phyloP scores from a whole-genome alignment of 2,113 vertebrate genomes.

The Loxodonta africana region DNA sequence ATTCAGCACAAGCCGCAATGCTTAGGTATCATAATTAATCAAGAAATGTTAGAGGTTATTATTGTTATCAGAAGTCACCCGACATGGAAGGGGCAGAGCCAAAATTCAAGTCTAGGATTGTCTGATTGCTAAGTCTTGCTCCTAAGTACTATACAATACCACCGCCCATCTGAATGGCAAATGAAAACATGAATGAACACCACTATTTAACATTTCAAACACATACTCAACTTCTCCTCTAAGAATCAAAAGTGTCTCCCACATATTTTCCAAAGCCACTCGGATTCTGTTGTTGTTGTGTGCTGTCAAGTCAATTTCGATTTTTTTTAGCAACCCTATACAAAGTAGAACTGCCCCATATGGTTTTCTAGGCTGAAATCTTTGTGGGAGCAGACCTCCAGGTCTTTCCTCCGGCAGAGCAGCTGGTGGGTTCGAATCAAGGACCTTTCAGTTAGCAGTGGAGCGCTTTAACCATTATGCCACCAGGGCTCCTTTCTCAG shows the following conservation, averaged over 20 bases:
- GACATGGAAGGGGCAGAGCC: neutral
- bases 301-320: neutral
- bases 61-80: neutral
- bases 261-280: neutral
- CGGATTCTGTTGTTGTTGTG: neutral
- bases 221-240: neutral
- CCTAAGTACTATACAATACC: neutral
- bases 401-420: neutral
- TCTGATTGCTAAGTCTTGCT: neutral
- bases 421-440: neutral
- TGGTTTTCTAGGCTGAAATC: neutral
- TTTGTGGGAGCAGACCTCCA: neutral
- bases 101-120: neutral
- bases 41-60: neutral
- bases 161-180: neutral
- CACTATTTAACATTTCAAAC: neutral
- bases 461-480: neutral
- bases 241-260: neutral
- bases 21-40: neutral
- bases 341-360: neutral
- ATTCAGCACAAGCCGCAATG: neutral
- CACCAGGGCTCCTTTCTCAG: neutral
- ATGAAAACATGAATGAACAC: neutral
- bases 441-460: neutral
- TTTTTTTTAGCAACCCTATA: neutral